Evolutionary conservation across 2,113 vertebrate genomes (phyloP).

Genomic region (Thunnus maccoyii): DNA sequence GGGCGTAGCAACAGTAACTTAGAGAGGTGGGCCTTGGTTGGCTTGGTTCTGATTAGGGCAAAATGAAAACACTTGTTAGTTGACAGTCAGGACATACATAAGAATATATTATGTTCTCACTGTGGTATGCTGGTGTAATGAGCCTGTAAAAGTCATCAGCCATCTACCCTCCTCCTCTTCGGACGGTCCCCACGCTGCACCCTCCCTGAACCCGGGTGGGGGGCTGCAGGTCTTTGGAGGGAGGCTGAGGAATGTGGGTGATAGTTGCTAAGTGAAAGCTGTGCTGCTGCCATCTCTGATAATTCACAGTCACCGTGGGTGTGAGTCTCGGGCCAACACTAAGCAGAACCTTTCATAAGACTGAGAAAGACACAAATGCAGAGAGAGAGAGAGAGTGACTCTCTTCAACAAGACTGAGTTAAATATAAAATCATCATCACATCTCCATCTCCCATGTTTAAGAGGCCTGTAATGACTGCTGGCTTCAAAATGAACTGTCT

Average conservation of each 20-base stretch:
- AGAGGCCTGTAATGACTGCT: constrained; percentile 27
- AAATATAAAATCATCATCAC: constrained; percentile 48
- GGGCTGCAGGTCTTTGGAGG: constrained; percentile 67
- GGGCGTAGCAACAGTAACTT: no score
- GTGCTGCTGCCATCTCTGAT: constrained; percentile 56
- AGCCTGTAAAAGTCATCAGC: constrained; percentile 25
- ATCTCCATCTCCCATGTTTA: constrained; percentile 9
- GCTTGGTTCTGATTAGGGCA: not conserved
- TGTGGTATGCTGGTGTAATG: not conserved
- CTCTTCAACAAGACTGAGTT: constrained; percentile 28
- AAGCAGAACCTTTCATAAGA: constrained; percentile 72
- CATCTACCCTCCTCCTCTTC: not conserved
- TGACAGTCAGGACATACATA: not conserved
- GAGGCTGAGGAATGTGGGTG: constrained; percentile 79
- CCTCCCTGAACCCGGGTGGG: constrained; percentile 52
- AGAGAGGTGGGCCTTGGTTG: not conserved
- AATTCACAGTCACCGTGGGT: constrained; percentile 74
- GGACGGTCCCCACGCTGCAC: constrained; percentile 29
- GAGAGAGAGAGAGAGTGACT: constrained; percentile 15
- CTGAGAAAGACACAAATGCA: constrained; percentile 49
- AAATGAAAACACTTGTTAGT: no score
- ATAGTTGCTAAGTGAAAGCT: constrained; percentile 79
- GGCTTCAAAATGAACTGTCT: constrained; percentile 27
- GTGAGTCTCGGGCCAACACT: constrained; percentile 70
- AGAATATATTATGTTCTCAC: constrained; percentile 25